Base-by-base conservation (phyloP, 2,113 vertebrate genomes). In the Ctenodactylus gundi region DNA sequence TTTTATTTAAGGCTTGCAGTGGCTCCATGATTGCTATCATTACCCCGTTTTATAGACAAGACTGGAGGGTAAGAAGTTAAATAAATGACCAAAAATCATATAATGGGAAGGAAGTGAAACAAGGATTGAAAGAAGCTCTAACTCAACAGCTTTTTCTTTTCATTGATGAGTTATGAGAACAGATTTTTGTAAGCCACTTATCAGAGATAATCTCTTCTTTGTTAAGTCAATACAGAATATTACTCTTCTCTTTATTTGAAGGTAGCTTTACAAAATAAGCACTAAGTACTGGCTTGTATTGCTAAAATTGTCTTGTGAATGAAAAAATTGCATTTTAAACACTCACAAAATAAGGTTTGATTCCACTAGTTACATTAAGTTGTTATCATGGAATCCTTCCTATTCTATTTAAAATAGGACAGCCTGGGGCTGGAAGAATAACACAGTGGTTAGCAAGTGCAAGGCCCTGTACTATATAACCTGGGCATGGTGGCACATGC, bases 361-460 rank as follows among this genome's bases (percentile, higher is more conserved):
- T 97, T 97, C 49, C 57, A 95, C 95, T 96, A 82, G 94, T 93
- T 96, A 91, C 76, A 75, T 58, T 39, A 92, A 94, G 39, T 36
- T 96, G 60, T 94, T 91, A 91, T 44, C 91, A 65, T 91, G 70
- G 97, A 96, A 95, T 91, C 76, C 44, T 89, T 90, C 53, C 70
- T 88, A 72, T 34, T 85, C 18, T 15, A 31, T n/a, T n/a, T n/a
- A n/a, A n/a, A n/a, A n/a, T n/a, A n/a, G n/a, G n/a, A n/a, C n/a
- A n/a, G n/a, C n/a, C n/a, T n/a, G n/a, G n/a, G n/a, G n/a, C n/a
- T n/a, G n/a, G n/a, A n/a, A n/a, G n/a, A n/a, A n/a, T n/a, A n/a
- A n/a, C n/a, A n/a, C n/a, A n/a, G n/a, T n/a, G n/a, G n/a, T n/a
- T n/a, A n/a, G n/a, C n/a, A n/a, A n/a, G n/a, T n/a, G n/a, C n/a